phyloP scores from a whole-genome alignment of 2,888 invertebrate species.

The Macrophya annulata region DNA sequence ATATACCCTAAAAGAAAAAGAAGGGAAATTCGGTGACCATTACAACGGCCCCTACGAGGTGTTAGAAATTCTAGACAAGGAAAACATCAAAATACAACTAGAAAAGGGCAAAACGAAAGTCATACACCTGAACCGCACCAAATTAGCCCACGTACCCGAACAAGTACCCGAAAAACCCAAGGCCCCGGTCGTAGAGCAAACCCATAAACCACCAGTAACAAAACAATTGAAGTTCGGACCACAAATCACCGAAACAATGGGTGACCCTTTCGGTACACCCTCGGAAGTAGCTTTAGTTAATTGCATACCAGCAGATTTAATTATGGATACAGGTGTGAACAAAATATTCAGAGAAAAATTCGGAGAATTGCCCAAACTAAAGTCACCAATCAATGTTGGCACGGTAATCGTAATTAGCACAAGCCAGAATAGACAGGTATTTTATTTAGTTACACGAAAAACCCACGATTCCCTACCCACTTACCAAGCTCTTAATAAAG shows the following conservation, averaged over 20 bases:
- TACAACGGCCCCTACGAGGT: neutral
- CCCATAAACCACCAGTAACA: too few species aligned
- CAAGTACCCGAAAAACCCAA: neutral
- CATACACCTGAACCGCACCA: neutral
- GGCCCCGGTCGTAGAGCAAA: too few species aligned
- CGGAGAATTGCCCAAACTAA: too few species aligned
- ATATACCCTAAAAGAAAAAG: neutral
- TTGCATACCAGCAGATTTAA: neutral
- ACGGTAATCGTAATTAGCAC: too few species aligned
- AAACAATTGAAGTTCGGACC: neutral
- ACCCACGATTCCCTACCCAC: neutral
- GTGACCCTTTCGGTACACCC: too few species aligned
- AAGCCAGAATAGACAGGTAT: too few species aligned
- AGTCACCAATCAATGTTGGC: too few species aligned
- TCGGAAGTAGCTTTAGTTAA: neutral
- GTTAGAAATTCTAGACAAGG: neutral
- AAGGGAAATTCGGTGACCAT: neutral
- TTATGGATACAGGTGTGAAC: neutral
- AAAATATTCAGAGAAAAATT: neutral
- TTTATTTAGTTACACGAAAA: neutral
- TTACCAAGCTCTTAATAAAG: neutral
- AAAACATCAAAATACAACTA: neutral
- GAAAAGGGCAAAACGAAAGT: neutral
- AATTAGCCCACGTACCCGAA: neutral
- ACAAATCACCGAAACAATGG: neutral